Base-by-base conservation (phyloP, 1,140 invertebrate genomes). In the Sycophaga agraensis region DNA sequence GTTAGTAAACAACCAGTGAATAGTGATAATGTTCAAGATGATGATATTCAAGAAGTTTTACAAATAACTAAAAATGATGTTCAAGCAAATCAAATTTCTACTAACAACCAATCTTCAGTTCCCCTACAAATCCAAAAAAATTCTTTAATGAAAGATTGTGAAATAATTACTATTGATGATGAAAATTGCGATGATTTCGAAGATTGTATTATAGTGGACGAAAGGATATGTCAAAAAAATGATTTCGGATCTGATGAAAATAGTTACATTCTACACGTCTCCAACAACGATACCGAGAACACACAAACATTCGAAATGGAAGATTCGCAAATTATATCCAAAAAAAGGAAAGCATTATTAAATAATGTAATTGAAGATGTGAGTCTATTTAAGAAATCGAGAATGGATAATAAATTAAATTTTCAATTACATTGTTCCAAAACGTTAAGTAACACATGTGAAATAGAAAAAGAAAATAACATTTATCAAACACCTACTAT, bases 31-130 rank as follows among this genome's bases (percentile, higher is more conserved):
- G n/a, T 53, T 7, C 60, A 68, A 4, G 61, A 69, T 3, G 61
- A 69, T 3, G 70, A 72, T 8, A 39, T 72, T 12, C 62, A 67
- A 11, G 71, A 69, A 53, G 58, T 71, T 1, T 16, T 73, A 16
- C 57, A 62, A 31, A 69, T 73, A 22, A 49, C 46, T 31, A 4
- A 31, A 6, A 19, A 21, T 21, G 16, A 21, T 40, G 12, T n/a
- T n/a, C 39, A 40, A 40, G 2, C 19, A 37, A 37, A n/a, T 37
- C 12, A 37, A 11, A 14, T n/a, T 14, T 14, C 12, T 37, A 37
- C 35, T 37, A 14, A 37, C 16, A 4, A 12, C 16, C 12, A 37
- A 37, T n/a, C 4, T 4, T 4, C 12, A 17, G 19, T 5, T 21
- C 42, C 24, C 21, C 19, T 3, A 22, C 19, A n/a, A n/a, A 40